Base-by-base conservation (phyloP, 2,888 invertebrate genomes). In the Chalcis sispes region DNA sequence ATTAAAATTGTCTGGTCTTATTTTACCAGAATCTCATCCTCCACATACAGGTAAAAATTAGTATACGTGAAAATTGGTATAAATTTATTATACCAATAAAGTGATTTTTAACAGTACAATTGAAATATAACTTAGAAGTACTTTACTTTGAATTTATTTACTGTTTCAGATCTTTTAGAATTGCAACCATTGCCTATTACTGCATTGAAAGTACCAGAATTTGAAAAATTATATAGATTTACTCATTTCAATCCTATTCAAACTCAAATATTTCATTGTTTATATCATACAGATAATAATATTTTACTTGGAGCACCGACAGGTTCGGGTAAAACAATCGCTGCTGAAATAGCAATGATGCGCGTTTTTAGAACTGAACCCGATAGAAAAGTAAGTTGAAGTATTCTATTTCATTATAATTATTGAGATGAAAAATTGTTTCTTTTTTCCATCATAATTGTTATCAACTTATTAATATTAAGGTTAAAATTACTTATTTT, bases 211-310 rank as follows among this genome's bases (percentile, higher is more conserved):
- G 94, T 98, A 84, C 90, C 92, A 0, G 87, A 91, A 0, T 96
- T 93, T 84, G 95, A 98, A 87, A 90, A 92, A 64, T 90, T 99
- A 2, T 99, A 98, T 90, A 92, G 91, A 77, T 99, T 98, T 89
- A 93, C 94, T 0, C 98, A 98, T 88, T 99, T 99, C 90, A 99
- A 99, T 90, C 98, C 99, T 0, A 97, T 99, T 80, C 99, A 99
- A 90, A 98, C 98, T 0, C 98, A 99, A 90, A 95, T 99, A 79
- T 99, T 99, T 89, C 97, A 98, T 89, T 95, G 96, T 59, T 90
- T 99, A 5, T 99, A 98, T 89, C 95, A 99, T 86, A 97, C 97
- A 0, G 97, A 99, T 84, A 92, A 93, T 81, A 99, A 99, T 87
- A 95, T 98, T 7, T 90, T 99, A 27, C 90, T 99, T 4, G 98